Base-by-base conservation (phyloP, 2,888 invertebrate genomes). In the Empis livida region DNA sequence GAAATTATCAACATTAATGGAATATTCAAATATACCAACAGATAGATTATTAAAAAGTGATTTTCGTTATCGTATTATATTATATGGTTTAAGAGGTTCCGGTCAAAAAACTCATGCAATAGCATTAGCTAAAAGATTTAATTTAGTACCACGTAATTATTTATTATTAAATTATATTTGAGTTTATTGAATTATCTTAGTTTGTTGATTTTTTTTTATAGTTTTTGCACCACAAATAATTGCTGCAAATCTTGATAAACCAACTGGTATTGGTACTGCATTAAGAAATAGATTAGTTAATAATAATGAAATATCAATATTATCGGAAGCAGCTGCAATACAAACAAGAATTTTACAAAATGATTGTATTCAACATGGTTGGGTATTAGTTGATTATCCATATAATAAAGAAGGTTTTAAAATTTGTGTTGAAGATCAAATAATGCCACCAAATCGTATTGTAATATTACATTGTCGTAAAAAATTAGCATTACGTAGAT, bases 361-460 rank as follows among this genome's bases (percentile, higher is more conserved):
- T 4, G 77, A 79, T 53, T 75, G 76, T 51, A 53, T 77, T 13
- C 60, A 61, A 14, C 65, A 64, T n/a, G 80, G 80, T 6, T 80
- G 78, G 78, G 70, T 80, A 11, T 54, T 80, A 41, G 72, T 75
- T 13, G 75, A 74, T 15, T 79, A 71, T 59, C 76, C 78, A 0
- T 72, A 70, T 43, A 72, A 71, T 13, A 59, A 68, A 1, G 63
- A 67, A 8, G 79, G 79, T 55, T 73, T 80, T 37, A 65, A 71
- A 49, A 62, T 71, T 44, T 56, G 79, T 3, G 74, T 79, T 30
- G 59, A 65, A 35, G 45, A 54, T 50, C 68, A 69, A 45, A 59
- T 72, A n/a, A 68, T 73, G 10, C 77, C 77, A 1, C 79, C 80
- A 0, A 80, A 80, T 57, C 62, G 60, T 20, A 48, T 67, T 10